Percentiles rank a stretch among this genome's conserved stretches.
phyloP scores from a whole-genome alignment of 2,113 vertebrate species.

The Neolamprologus variostigma region DNA sequence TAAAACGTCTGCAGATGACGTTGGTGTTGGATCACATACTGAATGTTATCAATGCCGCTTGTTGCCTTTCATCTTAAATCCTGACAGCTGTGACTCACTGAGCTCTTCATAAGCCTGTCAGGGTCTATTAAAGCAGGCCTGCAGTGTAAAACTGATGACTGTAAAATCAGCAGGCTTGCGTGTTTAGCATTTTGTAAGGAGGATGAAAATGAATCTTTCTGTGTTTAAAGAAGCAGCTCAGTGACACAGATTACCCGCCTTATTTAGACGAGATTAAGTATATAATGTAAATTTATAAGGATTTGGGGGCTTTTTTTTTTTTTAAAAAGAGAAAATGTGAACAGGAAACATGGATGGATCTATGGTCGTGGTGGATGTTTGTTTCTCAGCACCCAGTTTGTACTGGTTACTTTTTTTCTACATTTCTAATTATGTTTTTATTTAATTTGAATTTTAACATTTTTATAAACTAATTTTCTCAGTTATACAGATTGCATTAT shows the following conservation, averaged over 20 bases:
- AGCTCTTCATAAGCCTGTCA: neutral
- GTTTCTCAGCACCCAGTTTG: neutral
- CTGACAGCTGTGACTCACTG: neutral
- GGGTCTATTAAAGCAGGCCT: neutral
- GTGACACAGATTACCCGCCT: rapidly evolving
- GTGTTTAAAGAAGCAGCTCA: neutral
- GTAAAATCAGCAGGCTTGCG: rapidly evolving
- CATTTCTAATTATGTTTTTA: neutral
- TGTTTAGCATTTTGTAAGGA: neutral
- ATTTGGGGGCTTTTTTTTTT: neutral
- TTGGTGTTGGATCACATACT: neutral
- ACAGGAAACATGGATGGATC: neutral
- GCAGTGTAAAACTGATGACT: neutral
- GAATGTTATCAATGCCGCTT: neutral
- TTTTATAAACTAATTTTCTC: neutral
- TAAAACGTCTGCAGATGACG: neutral
- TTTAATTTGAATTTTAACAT: neutral
- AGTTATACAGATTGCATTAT: neutral
- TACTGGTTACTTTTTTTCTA: neutral
- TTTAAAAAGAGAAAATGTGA: neutral
- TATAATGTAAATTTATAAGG: neutral
- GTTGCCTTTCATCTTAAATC: neutral
- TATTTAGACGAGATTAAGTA: neutral
- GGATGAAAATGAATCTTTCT: neutral
- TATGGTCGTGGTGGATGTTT: rapidly evolving